Percentiles rank a stretch among this genome's conserved stretches.
phyloP scores from a whole-genome alignment of 2,113 vertebrate genomes.

The Chlorocebus sabaeus region DNA sequence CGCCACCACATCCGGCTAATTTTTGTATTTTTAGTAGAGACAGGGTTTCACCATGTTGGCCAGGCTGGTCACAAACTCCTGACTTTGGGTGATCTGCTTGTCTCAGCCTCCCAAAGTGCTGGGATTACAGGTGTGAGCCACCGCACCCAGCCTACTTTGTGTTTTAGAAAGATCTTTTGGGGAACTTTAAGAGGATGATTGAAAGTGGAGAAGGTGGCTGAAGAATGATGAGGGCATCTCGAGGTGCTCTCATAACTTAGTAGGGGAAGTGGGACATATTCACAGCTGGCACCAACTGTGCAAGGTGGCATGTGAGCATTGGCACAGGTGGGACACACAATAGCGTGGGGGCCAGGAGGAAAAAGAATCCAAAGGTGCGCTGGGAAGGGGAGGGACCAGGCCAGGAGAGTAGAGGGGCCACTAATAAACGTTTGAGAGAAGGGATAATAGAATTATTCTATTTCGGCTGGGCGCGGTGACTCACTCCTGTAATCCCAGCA shows the following conservation, averaged over 20 bases:
- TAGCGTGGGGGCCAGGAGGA: neutral
- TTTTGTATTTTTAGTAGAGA: no score
- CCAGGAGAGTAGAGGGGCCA: neutral
- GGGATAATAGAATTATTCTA: neutral
- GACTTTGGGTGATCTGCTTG: no score
- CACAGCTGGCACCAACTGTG: neutral
- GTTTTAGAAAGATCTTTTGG: neutral
- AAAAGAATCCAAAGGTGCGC: neutral
- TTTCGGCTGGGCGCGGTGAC: neutral
- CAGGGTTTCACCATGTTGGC: no score
- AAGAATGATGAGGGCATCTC: neutral
- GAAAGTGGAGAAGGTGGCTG: neutral
- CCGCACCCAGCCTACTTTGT: neutral
- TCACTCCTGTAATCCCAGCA: no score
- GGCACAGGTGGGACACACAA: neutral
- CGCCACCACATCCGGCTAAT: no score
- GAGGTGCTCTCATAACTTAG: neutral
- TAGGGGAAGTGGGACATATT: neutral
- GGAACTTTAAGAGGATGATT: neutral
- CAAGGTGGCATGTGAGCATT: neutral
- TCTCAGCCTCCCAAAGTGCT: neutral
- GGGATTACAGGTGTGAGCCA: no score
- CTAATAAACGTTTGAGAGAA: neutral
- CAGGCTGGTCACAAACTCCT: no score
- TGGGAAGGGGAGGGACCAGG: no score